These are phyloP conservation scores for Zapornia atra DNA, from an alignment of 2,113 vertebrate genomes.

Conservation along the genomic window DNA sequence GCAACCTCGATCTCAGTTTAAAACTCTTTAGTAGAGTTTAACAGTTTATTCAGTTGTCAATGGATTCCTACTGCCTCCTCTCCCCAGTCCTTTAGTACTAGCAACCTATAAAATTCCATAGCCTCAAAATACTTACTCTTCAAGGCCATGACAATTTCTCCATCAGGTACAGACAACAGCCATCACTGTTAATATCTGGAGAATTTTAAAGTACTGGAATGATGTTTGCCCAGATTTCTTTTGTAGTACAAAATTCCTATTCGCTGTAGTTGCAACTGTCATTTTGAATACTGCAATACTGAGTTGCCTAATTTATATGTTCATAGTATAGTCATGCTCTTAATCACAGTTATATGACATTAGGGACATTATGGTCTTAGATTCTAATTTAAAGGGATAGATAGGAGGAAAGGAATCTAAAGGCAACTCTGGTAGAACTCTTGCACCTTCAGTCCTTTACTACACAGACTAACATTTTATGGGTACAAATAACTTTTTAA, in stretches of 20 bases:
- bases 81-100: not conserved
- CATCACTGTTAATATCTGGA: fast-evolving
- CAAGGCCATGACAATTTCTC: not conserved
- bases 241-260: not conserved
- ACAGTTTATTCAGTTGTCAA: not conserved
- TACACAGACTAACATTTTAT: fast-evolving
- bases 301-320: not conserved
- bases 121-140: not conserved
- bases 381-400: not conserved
- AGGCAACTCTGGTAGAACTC: not conserved
- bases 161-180: not conserved
- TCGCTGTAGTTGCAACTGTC: not conserved
- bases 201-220: not conserved
- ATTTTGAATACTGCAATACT: not conserved
- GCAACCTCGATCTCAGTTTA: not conserved
- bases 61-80: not conserved
- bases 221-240: not conserved
- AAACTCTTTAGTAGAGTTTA: not conserved
- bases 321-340: not conserved
- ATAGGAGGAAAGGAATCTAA: not conserved
- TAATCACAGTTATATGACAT: not conserved
- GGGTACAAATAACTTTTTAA: not conserved
- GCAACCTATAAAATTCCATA: not conserved
- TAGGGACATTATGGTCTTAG: not conserved
- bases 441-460: not conserved